A percentile compares a stretch with the other conserved stretches of the same genome.
Conservation (phyloP, 2,797 vertebrate genomes). For the Hemitrygon akajei region DNA sequence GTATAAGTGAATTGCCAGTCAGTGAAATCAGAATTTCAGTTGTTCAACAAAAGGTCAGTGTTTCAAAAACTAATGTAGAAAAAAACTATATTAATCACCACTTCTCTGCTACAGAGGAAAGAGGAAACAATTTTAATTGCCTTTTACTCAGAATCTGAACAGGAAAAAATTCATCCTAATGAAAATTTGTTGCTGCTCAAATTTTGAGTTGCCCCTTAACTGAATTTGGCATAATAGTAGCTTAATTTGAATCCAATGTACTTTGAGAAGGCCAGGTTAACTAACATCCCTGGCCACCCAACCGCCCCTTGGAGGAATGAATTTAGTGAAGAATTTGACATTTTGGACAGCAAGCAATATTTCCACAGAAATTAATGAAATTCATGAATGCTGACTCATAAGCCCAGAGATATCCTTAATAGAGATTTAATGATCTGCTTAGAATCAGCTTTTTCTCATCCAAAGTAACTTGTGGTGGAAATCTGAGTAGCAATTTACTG, state of each 20-base stretch:
- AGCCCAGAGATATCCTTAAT: neutral
- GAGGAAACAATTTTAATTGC: neutral
- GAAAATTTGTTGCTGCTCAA: neutral
- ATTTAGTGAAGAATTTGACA: constrained; percentile 11
- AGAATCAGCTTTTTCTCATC: neutral
- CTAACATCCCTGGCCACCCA: neutral
- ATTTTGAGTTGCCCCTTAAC: neutral
- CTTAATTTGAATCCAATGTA: neutral
- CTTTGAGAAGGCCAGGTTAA: neutral
- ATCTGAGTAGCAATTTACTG: neutral
- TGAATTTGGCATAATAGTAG: neutral
- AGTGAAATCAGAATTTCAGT: too few species aligned
- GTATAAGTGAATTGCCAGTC: too few species aligned
- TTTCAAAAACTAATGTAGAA: neutral
- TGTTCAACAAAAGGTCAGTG: too few species aligned
- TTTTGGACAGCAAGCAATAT: neutral
- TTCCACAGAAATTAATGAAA: constrained; percentile 5
- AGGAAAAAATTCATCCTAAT: neutral
- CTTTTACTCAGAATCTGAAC: neutral
- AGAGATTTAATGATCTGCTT: neutral
- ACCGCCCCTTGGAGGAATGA: neutral
- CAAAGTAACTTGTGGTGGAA: neutral
- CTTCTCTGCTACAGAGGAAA: neutral
- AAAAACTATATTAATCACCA: neutral
- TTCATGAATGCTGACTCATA: neutral